phyloP scores from a whole-genome alignment of 2,113 vertebrate species.

The Maylandia zebra region DNA sequence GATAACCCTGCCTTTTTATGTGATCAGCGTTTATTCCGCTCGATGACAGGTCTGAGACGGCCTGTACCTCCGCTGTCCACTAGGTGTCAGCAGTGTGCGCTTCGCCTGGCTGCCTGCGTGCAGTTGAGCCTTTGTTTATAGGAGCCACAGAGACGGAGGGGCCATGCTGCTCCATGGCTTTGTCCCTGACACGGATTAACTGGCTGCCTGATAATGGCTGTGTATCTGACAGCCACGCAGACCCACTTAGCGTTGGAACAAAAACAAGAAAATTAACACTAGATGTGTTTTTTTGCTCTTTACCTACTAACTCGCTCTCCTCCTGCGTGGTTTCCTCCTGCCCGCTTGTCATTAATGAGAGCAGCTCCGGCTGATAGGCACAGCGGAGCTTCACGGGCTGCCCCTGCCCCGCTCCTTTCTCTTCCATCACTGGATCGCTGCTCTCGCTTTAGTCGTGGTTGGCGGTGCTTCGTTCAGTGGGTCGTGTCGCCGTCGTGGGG shows the following conservation, averaged over 20 bases:
- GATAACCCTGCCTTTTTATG: not conserved
- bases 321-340: slow-evolving; percentile 68
- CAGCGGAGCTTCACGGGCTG: slow-evolving; percentile 63
- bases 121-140: slow-evolving; percentile 78
- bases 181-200: slow-evolving; percentile 70
- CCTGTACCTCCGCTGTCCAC: slow-evolving; percentile 14
- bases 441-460: not conserved
- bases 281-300: slow-evolving; percentile 20
- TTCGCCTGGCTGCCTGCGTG: slow-evolving; percentile 39
- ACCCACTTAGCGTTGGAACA: not conserved
- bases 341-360: slow-evolving; percentile 74
- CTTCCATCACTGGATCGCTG: slow-evolving; percentile 64
- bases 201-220: slow-evolving; percentile 51
- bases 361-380: slow-evolving; percentile 65
- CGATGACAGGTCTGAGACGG: not conserved
- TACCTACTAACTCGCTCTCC: slow-evolving; percentile 63
- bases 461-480: slow-evolving; percentile 20
- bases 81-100: slow-evolving; percentile 51
- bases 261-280: not conserved
- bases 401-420: slow-evolving; percentile 40
- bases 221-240: slow-evolving; percentile 41
- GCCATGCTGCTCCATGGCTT: slow-evolving; percentile 70
- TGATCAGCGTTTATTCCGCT: not conserved
- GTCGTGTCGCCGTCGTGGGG: slow-evolving; percentile 29
- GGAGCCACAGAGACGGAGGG: slow-evolving; percentile 73